Evolutionary conservation across 2,113 vertebrate genomes (phyloP), one percentile per base, ranked within the genome.

Genomic region (Rallus limicola): DNA sequence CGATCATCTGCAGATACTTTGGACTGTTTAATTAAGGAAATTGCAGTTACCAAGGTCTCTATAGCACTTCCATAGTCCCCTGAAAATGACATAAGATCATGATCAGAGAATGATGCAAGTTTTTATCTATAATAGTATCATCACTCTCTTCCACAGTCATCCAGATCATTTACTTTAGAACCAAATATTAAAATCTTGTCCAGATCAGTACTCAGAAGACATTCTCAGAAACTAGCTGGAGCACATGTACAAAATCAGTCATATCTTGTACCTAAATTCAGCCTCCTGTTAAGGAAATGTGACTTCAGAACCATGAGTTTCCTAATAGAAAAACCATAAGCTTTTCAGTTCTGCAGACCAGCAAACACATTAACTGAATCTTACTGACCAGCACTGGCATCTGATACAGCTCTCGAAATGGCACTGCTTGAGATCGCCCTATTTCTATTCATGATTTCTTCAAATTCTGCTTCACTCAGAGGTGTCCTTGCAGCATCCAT

Each of bases 401-500:
- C 99, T 58, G 99, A 99, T 86, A 99, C 99, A 40, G 99, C 99
- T 98, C 99, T 98, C 5, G 99, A 99, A 97, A 99, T 99, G 91
- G 99, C 99, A 95, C 99, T 99, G 97, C 99, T 99, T 96, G 99
- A 99, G 95, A 99, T 99, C 10, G 99, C 99, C 92, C 99, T 97
- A 97, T 99, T 99, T 90, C 99, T 98, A 97, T 99, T 99, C 99
- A 99, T 99, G 90, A 99, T 99, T 98, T 99, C 99, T 98, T 99
- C 99, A 98, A 99, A 99, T 97, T 99, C 99, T 48, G 99, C 99
- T 98, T 99, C 99, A 85, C 99, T 99, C 94, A 99, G 94, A 88
- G 99, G 99, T 16, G 99, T 98, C 93, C 99, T 98, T 44, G 99
- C 99, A 67, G 99, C 98, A 96, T 99, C 99, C 99, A 99, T 99